A percentile compares a stretch with the other conserved stretches of the same genome.
These are phyloP conservation scores for Chloroclystis v-ata DNA, from an alignment of 2,888 invertebrate genomes.

Conservation along the genomic window DNA sequence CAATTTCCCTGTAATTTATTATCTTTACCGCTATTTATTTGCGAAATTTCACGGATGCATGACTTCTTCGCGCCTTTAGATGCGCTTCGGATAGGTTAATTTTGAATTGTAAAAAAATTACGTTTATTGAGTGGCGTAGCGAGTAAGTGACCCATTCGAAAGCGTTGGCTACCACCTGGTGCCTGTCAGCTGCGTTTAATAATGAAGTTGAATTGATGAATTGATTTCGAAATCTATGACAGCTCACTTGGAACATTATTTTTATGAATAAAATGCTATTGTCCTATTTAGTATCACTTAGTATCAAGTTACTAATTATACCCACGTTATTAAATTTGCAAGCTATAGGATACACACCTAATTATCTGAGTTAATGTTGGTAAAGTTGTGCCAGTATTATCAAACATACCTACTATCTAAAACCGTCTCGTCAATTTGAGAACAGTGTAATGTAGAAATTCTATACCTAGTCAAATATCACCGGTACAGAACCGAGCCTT, in stretches of 20 bases:
- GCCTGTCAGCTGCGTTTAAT: not conserved
- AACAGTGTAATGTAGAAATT: too few relatives aligned
- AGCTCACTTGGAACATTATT: too few relatives aligned
- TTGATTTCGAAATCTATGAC: not conserved
- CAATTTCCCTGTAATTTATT: constrained; percentile 78
- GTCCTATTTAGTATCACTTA: too few relatives aligned
- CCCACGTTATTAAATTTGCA: too few relatives aligned
- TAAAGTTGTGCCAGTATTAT: too few relatives aligned
- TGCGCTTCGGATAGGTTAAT: constrained; percentile 14
- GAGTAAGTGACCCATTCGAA: not conserved
- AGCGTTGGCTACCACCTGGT: not conserved
- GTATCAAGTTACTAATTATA: too few relatives aligned
- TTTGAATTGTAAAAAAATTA: not conserved
- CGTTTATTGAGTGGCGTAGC: not conserved
- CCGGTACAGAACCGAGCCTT: not conserved
- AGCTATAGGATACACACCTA: too few relatives aligned
- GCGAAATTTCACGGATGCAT: constrained; percentile 61
- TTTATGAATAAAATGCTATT: too few relatives aligned
- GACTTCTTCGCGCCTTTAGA: constrained; percentile 44
- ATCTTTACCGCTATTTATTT: constrained; percentile 77
- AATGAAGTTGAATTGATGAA: not conserved
- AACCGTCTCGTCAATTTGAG: not conserved
- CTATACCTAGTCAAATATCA: too few relatives aligned
- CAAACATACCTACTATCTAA: too few relatives aligned
- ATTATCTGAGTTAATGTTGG: too few relatives aligned